Evolutionary conservation across 2,888 invertebrate genomes (phyloP).

Genomic region (Chrysolina americana): DNA sequence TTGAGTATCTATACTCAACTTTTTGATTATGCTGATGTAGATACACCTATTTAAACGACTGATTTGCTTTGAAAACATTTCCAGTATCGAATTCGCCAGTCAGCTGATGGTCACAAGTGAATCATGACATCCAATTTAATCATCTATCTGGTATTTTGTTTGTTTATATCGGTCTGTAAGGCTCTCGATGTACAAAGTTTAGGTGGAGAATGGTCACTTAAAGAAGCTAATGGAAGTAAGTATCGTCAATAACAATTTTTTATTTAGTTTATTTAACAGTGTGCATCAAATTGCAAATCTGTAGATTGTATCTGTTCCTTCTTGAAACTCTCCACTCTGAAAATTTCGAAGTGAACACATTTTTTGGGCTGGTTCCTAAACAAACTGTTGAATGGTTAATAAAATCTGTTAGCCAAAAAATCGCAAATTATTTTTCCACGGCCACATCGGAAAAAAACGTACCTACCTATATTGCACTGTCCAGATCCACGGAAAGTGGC

Average conservation of each 20-base stretch:
- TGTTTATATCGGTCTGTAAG: slow-evolving; percentile 22
- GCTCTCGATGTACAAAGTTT: slow-evolving; percentile 32
- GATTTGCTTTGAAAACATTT: neutral
- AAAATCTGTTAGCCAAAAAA: too few relatives aligned
- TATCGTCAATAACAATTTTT: slow-evolving; percentile 23
- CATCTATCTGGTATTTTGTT: slow-evolving; percentile 1
- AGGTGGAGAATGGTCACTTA: slow-evolving; percentile 51
- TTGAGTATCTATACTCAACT: neutral
- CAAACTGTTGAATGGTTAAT: too few relatives aligned
- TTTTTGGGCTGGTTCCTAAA: too few relatives aligned
- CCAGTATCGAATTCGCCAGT: neutral
- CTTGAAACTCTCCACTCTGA: neutral
- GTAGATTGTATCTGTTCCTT: too few relatives aligned
- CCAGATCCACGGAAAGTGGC: too few relatives aligned
- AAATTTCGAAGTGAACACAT: neutral
- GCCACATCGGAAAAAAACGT: too few relatives aligned
- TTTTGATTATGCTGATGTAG: neutral
- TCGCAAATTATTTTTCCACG: too few relatives aligned
- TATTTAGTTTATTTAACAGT: neutral
- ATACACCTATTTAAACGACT: neutral
- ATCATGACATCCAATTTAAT: slow-evolving; percentile 24
- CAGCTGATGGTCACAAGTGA: slow-evolving; percentile 10
- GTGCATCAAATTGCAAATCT: neutral
- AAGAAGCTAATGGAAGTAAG: slow-evolving; percentile 49
- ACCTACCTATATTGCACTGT: too few relatives aligned